These are phyloP conservation scores for Lutjanus erythropterus DNA, from an alignment of 2,113 vertebrate genomes.

Conservation along the genomic window DNA sequence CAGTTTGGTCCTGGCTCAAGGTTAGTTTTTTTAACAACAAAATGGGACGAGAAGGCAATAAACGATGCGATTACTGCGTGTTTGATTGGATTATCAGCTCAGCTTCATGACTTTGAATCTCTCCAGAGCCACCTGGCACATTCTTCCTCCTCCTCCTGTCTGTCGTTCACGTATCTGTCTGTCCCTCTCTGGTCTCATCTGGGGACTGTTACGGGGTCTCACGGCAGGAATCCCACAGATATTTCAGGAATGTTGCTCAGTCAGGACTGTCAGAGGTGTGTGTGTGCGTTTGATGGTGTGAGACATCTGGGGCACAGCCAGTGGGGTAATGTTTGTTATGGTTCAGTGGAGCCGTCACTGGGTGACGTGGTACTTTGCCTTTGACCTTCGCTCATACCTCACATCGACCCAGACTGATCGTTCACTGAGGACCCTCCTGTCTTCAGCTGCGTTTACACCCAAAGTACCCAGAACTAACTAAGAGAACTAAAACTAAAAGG, in stretches of 20 bases:
- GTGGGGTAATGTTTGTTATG: slow-evolving; percentile 1
- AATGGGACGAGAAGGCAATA: slow-evolving; percentile 1
- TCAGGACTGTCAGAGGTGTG: slow-evolving; percentile 21
- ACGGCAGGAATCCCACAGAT: slow-evolving; percentile 58
- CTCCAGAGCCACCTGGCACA: slow-evolving; percentile 32
- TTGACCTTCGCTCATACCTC: slow-evolving; percentile 34
- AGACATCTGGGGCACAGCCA: slow-evolving; percentile 26
- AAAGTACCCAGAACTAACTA: too few species aligned
- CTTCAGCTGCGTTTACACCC: too few species aligned
- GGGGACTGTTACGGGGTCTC: slow-evolving; percentile 44
- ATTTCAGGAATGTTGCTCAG: slow-evolving; percentile 74
- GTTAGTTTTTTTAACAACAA: neutral
- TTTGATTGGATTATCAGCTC: slow-evolving; percentile 52
- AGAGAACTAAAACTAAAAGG: too few species aligned
- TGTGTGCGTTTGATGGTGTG: slow-evolving; percentile 25
- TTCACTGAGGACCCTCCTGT: neutral
- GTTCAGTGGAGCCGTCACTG: neutral
- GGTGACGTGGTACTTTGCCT: slow-evolving; percentile 21
- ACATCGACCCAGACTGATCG: neutral
- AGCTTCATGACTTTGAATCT: slow-evolving; percentile 33
- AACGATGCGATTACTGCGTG: slow-evolving; percentile 44
- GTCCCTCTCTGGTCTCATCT: slow-evolving; percentile 25
- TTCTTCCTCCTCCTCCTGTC: slow-evolving; percentile 14
- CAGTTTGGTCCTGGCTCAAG: neutral
- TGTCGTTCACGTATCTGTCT: slow-evolving; percentile 14